Percentiles rank a stretch among this genome's conserved stretches.
These are phyloP conservation scores for Tiphia femorata DNA, from an alignment of 2,888 invertebrate genomes.

Conservation along the genomic window DNA sequence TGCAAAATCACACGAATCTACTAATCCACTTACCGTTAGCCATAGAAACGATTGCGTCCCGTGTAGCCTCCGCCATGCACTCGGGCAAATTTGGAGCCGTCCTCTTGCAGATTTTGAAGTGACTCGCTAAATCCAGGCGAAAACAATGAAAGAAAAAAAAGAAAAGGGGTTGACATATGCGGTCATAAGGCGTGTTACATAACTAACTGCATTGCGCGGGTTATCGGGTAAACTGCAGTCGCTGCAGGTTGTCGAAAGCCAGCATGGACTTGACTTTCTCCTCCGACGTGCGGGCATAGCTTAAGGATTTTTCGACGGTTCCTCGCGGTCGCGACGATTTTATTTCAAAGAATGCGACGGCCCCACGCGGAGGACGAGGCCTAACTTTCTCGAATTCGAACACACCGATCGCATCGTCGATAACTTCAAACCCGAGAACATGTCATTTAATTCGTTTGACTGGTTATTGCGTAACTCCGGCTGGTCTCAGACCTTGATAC, in stretches of 20 bases:
- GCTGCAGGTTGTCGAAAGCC: constrained; percentile 17
- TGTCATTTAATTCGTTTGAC: no score
- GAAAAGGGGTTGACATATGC: constrained; percentile 28
- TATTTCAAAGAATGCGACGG: no score
- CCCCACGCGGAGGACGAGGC: no score
- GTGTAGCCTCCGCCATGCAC: constrained; percentile 73
- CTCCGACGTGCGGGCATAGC: constrained; percentile 23
- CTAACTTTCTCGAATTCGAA: no score
- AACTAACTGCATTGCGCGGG: constrained; percentile 29
- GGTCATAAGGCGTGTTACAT: constrained; percentile 27
- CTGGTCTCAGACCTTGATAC: no score
- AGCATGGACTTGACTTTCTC: constrained; percentile 47
- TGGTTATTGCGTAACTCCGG: no score
- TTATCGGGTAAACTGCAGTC: constrained; percentile 25
- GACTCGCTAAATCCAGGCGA: constrained; percentile 70
- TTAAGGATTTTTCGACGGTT: constrained; percentile 17
- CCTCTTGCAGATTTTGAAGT: constrained; percentile 73
- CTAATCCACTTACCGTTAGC: constrained; percentile 73
- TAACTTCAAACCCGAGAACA: no score
- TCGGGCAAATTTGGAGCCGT: constrained; percentile 70
- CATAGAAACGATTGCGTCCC: constrained; percentile 72
- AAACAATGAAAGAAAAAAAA: constrained; percentile 34
- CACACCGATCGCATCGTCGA: no score
- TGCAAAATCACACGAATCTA: no score
- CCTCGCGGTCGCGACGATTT: no score